phyloP scores from a whole-genome alignment of 2,888 invertebrate species.

The Serripes groenlandicus region DNA sequence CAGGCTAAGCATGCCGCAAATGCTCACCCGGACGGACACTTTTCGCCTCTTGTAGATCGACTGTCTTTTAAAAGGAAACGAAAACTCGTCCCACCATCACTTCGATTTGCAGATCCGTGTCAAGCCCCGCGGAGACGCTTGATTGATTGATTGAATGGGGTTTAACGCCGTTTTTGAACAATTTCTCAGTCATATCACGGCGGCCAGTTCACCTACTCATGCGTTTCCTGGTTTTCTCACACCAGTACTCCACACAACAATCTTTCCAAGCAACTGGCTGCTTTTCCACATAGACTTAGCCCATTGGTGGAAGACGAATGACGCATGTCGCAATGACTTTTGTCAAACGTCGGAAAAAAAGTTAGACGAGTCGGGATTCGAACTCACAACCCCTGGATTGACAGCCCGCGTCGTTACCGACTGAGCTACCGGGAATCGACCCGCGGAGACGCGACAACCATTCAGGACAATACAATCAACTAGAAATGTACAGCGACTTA shows the following conservation, averaged over 20 bases:
- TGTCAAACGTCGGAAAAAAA: not conserved
- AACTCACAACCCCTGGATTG: not conserved
- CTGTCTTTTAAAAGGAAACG: too few relatives aligned
- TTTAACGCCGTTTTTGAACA: not conserved
- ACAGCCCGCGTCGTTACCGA: not conserved
- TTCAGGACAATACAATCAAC: too few relatives aligned
- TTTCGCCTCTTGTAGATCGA: too few relatives aligned
- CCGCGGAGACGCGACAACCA: too few relatives aligned
- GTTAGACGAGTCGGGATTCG: not conserved
- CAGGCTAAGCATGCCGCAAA: too few relatives aligned
- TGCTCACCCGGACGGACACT: too few relatives aligned
- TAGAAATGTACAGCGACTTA: slow-evolving; percentile 8
- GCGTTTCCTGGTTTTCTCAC: not conserved
- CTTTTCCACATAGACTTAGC: not conserved
- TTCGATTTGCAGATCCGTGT: too few relatives aligned
- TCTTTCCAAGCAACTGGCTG: not conserved
- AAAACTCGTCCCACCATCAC: too few relatives aligned
- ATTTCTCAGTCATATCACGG: not conserved
- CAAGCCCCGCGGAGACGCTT: too few relatives aligned
- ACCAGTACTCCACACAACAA: not conserved
- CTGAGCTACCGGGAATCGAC: not conserved
- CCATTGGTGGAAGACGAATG: not conserved
- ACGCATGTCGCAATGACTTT: not conserved
- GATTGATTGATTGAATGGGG: not conserved
- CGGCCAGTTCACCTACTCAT: not conserved